Base-by-base conservation (phyloP, 2,797 vertebrate genomes). In the Atherinosoma microstoma region DNA sequence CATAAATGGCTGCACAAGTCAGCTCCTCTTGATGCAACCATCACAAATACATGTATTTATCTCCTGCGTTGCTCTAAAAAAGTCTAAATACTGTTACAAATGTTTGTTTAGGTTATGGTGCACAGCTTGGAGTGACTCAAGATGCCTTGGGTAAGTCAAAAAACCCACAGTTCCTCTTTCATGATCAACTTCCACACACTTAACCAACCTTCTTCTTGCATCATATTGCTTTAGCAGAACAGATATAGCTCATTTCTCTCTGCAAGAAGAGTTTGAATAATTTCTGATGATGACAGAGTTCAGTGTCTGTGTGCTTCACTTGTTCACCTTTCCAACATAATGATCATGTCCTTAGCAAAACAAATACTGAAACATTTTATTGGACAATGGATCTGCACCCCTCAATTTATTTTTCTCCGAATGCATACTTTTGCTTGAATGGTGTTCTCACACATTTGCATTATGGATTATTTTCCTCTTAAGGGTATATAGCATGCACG, bases 131-230 rank as follows among this genome's bases (percentile, higher is more conserved):
- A 38, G 74, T 82, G 5, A 65, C 77, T 78, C 93, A 91, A 6
- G 90, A 89, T 20, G 80, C 74, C 0, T 82, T 94, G 60, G 91
- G 94, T 95, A 80, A 91, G 89, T 16, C 63, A 67, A 45, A 67
- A 64, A 40, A 13, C 9, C 13, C 2, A 15, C 0, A 64, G 40
- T 62, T 82, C 70, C 72, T 79, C 64, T 45, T 58, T 73, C 30
- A 42, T 22, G 18, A 67, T 20, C 36, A 32, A 32, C 40, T 56
- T 73, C 68, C 29, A 34, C 64, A 59, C 29, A 9, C 58, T 49
- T 42, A 22, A 16, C 73, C 60, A 60, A n/a, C 29, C 0, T 2
- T 66, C 4, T 5, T 59, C 59, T 70, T 76, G 61, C 58, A 27
- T 34, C 18, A 75, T 36, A 69, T 49, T 6, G 38, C 40, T 16